phyloP scores from a whole-genome alignment of 2,113 vertebrate species.

The Syngnathus scovelli region DNA sequence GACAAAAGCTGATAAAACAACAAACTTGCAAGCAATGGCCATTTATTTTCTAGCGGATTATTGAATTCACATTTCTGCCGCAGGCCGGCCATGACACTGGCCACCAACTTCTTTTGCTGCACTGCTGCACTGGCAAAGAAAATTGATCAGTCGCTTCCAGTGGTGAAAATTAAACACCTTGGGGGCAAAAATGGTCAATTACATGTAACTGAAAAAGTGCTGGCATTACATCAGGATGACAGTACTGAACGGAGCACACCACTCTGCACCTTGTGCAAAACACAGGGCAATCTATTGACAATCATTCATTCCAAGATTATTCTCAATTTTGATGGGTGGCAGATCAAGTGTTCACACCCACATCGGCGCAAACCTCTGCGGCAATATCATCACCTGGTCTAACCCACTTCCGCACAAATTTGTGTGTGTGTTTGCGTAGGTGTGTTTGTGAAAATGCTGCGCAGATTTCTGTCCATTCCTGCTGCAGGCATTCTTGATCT shows the following conservation, averaged over 20 bases:
- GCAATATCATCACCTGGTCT: too few relatives aligned
- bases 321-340: too few relatives aligned
- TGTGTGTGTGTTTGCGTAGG: background rate
- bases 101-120: background rate
- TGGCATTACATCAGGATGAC: background rate
- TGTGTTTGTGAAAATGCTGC: conserved; percentile 16
- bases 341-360: too few relatives aligned
- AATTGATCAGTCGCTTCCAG: background rate
- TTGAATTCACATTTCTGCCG: background rate
- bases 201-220: background rate
- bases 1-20: background rate
- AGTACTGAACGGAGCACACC: background rate
- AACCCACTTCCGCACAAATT: background rate
- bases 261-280: background rate
- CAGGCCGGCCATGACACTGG: background rate
- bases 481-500: conserved; percentile 23
- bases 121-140: background rate
- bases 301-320: background rate
- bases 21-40: background rate
- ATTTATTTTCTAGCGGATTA: conserved; percentile 1
- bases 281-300: too few relatives aligned
- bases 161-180: background rate
- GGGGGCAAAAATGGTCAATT: background rate
- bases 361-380: too few relatives aligned
- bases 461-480: conserved; percentile 23